Evolutionary conservation across 2,797 vertebrate genomes (phyloP).

Genomic region (Rhinichthys osculus): DNA sequence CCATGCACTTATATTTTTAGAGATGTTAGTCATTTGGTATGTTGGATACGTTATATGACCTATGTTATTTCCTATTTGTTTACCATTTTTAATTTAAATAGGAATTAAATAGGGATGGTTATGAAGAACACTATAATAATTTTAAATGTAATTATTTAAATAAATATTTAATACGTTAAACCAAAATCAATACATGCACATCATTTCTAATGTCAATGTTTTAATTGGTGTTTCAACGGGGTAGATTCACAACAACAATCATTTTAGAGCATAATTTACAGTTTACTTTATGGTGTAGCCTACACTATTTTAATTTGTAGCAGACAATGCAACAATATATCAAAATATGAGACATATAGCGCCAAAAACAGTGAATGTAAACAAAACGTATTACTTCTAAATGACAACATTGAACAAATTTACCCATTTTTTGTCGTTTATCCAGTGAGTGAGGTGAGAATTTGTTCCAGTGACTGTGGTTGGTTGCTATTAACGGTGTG

Average conservation of each 20-base stretch:
- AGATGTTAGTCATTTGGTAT: not conserved
- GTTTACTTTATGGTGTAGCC: not conserved
- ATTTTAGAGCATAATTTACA: not conserved
- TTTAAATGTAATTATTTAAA: not conserved
- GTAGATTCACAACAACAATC: not conserved
- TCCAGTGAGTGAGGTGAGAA: not conserved
- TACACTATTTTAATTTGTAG: not conserved
- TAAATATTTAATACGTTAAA: not conserved
- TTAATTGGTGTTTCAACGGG: not conserved
- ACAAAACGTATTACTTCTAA: not conserved
- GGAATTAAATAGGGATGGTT: not conserved
- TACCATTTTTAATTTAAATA: not conserved
- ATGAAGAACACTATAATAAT: not conserved
- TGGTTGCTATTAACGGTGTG: not conserved
- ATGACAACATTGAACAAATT: not conserved
- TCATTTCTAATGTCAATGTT: not conserved
- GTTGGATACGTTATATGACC: not conserved
- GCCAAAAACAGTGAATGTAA: not conserved
- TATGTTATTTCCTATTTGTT: not conserved
- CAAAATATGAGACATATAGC: not conserved
- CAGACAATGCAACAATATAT: not conserved
- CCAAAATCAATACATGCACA: not conserved
- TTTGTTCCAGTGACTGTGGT: not conserved
- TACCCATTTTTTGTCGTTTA: not conserved
- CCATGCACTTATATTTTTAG: no score